phyloP scores from a whole-genome alignment of 2,888 invertebrate genomes.

The Sisyra terminalis region DNA sequence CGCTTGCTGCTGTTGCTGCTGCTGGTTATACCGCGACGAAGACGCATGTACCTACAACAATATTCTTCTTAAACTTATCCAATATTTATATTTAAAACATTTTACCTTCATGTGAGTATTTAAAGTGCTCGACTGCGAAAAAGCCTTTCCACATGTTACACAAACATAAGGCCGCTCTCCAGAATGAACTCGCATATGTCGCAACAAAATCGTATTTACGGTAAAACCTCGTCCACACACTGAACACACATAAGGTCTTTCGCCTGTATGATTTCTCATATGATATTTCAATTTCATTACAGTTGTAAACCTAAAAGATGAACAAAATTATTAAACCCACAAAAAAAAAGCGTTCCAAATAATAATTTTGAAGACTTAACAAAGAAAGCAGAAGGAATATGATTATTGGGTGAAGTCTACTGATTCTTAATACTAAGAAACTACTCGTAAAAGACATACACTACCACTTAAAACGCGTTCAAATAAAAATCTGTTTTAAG shows the following conservation, averaged over 20 bases:
- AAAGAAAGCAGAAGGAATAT: no score
- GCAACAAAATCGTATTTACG: constrained; percentile 26
- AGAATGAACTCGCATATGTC: constrained; percentile 29
- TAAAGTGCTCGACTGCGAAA: constrained; percentile 27
- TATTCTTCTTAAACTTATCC: no score
- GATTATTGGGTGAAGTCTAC: no score
- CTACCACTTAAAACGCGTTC: no score
- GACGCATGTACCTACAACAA: constrained; percentile 20
- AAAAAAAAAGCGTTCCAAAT: background rate
- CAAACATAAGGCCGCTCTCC: constrained; percentile 29
- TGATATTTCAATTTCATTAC: constrained; percentile 30
- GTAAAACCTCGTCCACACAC: constrained; percentile 28
- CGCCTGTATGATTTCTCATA: constrained; percentile 29
- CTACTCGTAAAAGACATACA: no score
- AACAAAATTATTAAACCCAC: constrained; percentile 3
- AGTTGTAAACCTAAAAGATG: constrained; percentile 25
- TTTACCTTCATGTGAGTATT: constrained; percentile 29
- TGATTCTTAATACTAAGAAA: no score
- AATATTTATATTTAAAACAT: no score
- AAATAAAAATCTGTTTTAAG: no score
- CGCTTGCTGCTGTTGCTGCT: constrained; percentile 13
- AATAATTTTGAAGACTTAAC: no score
- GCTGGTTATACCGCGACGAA: constrained; percentile 21
- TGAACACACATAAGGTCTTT: constrained; percentile 27
- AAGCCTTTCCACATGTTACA: constrained; percentile 28